Evolutionary conservation across 1,140 invertebrate species (phyloP), one percentile per base, ranked within the genome.

Genomic region (Apis cerana): DNA sequence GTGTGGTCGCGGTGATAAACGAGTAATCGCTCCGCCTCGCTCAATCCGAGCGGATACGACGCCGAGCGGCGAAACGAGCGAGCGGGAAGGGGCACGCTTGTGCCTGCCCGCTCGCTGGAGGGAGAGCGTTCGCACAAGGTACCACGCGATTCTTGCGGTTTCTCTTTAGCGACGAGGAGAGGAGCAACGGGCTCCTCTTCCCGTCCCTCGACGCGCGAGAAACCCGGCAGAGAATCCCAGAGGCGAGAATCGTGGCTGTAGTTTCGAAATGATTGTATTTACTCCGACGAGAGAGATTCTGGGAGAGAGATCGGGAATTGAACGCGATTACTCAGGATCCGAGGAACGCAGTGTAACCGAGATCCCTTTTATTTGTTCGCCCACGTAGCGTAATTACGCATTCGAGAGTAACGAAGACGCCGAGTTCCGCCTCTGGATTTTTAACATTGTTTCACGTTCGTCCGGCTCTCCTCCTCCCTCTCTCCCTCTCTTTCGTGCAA

Each of bases 1-100:
- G 74, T 85, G 86, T 83, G 85, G 82, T 86, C 85, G 78, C 90
- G 83, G 86, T 91, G 91, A 92, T 93, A 90, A 92, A 83, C 89
- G 84, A 90, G 92, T 91, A 93, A 93, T 93, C 91, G 92, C 88
- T 89, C 86, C 84, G 89, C 81, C 86, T 89, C 84, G 85, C 84
- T 85, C 89, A 82, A 91, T 86, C 89, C 90, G 87, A 92, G 87
- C 90, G 89, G 91, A 92, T 92, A 92, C 90, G 88, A 89, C 76
- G 82, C 76, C 68, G 85, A 84, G 84, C 75, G 76, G 86, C 33
- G 33, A 69, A 70, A 52, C 71, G 75, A 87, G 85, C 59, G 19
- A 43, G 48, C 15, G 71, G 68, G 79, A 77, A 80, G 84, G 85
- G 74, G 52, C 77, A 80, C 69, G 80, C 58, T 33, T 33, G 33